A percentile compares a stretch with the other conserved stretches of the same genome.
phyloP scores from a whole-genome alignment of 2,113 vertebrate species.

The Neopipo cinnamomea region DNA sequence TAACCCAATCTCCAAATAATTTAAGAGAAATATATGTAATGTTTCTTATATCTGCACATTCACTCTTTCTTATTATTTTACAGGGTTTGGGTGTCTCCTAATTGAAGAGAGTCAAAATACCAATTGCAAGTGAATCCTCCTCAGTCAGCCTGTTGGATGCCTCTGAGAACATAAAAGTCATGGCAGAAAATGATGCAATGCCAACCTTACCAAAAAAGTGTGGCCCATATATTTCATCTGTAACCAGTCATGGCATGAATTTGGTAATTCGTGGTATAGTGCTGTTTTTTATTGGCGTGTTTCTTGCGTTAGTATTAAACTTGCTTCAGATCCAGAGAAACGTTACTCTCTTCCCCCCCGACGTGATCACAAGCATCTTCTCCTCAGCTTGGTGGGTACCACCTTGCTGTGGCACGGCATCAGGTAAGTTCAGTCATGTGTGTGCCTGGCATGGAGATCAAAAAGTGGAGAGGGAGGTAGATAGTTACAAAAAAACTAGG shows the following conservation, averaged over 20 bases:
- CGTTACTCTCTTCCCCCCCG: constrained; percentile 94
- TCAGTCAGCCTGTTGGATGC: constrained; percentile 31
- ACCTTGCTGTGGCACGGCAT: constrained; percentile 90
- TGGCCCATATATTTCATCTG: constrained; percentile 84
- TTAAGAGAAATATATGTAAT: background rate
- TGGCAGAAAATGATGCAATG: constrained; percentile 75
- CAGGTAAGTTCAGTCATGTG: constrained; percentile 77
- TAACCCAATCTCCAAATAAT: background rate
- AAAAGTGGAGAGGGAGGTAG: background rate
- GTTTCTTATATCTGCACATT: constrained; percentile 1
- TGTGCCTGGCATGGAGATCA: background rate
- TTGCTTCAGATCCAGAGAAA: constrained; percentile 95
- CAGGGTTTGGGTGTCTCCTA: constrained; percentile 67
- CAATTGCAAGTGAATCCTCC: constrained; percentile 2
- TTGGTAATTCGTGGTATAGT: constrained; percentile 86
- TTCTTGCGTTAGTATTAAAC: constrained; percentile 92
- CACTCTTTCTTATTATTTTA: constrained; percentile 29
- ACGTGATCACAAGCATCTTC: constrained; percentile 93
- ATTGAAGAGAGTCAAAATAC: constrained; percentile 34
- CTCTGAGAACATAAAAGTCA: constrained; percentile 67
- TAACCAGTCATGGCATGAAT: constrained; percentile 87
- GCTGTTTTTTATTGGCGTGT: constrained; percentile 91
- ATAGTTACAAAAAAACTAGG: background rate
- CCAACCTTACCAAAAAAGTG: constrained; percentile 64
- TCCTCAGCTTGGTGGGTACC: constrained; percentile 96